Conservation (phyloP, 2,113 vertebrate genomes). For the Manacus vitellinus region DNA sequence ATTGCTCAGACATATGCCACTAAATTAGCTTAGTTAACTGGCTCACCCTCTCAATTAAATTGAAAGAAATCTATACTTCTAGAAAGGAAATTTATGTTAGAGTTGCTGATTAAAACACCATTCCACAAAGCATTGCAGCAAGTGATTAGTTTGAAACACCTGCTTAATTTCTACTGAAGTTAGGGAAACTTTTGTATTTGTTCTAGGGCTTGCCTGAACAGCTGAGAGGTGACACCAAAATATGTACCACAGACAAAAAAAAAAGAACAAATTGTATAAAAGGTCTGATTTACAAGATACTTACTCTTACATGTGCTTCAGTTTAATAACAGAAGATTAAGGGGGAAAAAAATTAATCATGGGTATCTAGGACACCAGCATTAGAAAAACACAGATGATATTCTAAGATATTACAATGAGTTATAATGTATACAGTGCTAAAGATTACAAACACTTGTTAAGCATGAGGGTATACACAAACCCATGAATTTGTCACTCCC, state of each 20-base stretch:
- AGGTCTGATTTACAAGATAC: not conserved
- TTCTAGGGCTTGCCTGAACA: not conserved
- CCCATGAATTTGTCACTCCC: not conserved
- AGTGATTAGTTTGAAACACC: not conserved
- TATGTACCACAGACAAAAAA: not conserved
- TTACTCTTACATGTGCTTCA: not conserved
- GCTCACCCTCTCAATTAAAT: slow-evolving; percentile 11
- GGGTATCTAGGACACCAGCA: not conserved
- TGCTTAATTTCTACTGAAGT: not conserved
- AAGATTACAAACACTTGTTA: not conserved
- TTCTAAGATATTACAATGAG: not conserved
- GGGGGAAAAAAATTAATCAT: not conserved
- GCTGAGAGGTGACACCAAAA: not conserved
- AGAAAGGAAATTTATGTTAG: not conserved
- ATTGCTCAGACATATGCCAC: not conserved
- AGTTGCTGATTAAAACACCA: slow-evolving; percentile 29
- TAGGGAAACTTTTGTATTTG: not conserved
- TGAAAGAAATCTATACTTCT: slow-evolving; percentile 34
- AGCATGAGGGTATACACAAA: not conserved
- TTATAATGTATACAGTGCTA: not conserved
- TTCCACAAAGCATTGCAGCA: not conserved
- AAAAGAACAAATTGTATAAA: not conserved
- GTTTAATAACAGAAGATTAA: not conserved
- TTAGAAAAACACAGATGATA: not conserved
- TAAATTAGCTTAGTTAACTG: slow-evolving; percentile 36